Conservation (phyloP, 2,113 vertebrate species). For the Heptranchias perlo region DNA sequence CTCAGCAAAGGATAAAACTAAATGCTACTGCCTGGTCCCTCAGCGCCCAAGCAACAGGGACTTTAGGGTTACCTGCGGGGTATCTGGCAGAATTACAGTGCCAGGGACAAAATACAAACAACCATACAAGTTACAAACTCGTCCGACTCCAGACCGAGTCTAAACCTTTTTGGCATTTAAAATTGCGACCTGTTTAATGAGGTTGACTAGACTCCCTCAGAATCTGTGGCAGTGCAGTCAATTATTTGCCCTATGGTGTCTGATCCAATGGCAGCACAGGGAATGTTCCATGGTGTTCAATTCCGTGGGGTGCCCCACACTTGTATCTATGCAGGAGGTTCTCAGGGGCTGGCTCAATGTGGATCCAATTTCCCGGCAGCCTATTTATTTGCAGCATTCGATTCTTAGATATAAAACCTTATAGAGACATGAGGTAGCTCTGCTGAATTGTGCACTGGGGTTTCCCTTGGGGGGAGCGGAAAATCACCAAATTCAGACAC, state of each 20-base stretch:
- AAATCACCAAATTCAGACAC: background rate
- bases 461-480: no score
- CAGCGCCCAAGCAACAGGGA: slow-evolving; percentile 7
- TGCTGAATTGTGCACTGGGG: background rate
- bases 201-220: background rate
- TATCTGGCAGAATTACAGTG: background rate
- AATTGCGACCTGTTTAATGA: background rate
- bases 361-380: background rate
- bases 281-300: background rate
- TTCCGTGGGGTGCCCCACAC: background rate
- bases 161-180: background rate
- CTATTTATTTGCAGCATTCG: background rate
- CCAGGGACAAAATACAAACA: background rate
- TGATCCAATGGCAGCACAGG: background rate
- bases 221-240: background rate
- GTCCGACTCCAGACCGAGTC: background rate
- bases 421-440: background rate
- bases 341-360: background rate
- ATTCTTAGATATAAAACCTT: background rate
- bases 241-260: background rate
- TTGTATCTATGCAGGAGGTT: background rate
- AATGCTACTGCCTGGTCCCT: background rate
- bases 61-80: background rate
- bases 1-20: slow-evolving; percentile 3
- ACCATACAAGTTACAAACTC: slow-evolving; percentile 11